A percentile compares a stretch with the other conserved stretches of the same genome.
Evolutionary conservation across 2,797 vertebrate species (phyloP).

Genomic region (Heliangelus exortis): DNA sequence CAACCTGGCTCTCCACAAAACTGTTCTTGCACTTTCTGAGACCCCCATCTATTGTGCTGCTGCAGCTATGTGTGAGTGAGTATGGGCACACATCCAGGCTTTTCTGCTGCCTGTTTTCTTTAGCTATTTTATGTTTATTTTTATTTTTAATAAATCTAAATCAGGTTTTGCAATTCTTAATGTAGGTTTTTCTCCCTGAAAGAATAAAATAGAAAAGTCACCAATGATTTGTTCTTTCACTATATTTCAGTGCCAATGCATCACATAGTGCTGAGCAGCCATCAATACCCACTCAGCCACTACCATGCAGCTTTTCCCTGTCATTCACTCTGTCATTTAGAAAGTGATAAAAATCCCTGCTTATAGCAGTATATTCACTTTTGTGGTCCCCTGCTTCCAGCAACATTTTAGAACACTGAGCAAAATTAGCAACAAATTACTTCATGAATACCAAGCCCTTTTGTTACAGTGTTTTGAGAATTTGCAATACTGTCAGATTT

Average conservation of each 20-base stretch:
- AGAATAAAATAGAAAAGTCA: conserved; percentile 48
- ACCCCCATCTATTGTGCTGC: not conserved
- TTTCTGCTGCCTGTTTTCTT: not conserved
- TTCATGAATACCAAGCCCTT: conserved; percentile 61
- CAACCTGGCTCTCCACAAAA: not conserved
- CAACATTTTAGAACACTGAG: conserved; percentile 71
- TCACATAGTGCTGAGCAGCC: conserved; percentile 61
- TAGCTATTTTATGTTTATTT: conserved; percentile 25
- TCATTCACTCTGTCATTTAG: conserved; percentile 76
- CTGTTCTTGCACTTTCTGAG: not conserved
- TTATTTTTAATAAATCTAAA: conserved; percentile 45
- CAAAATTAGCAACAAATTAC: conserved; percentile 73
- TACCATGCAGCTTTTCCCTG: conserved; percentile 69
- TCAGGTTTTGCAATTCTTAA: conserved; percentile 22
- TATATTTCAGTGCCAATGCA: conserved; percentile 61
- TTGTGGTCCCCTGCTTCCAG: conserved; percentile 67
- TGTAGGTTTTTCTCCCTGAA: not conserved
- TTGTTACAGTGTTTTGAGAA: conserved; percentile 59
- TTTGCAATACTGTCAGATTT: conserved; percentile 64
- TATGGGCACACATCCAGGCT: not conserved
- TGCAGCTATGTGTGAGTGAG: not conserved
- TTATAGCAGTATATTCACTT: conserved; percentile 71
- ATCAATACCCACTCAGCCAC: conserved; percentile 76
- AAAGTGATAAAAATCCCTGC: conserved; percentile 75
- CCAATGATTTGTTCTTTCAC: conserved; percentile 64